Evolutionary conservation across 1,140 invertebrate species (phyloP).

Genomic region (Pemphigus obesinymphae): DNA sequence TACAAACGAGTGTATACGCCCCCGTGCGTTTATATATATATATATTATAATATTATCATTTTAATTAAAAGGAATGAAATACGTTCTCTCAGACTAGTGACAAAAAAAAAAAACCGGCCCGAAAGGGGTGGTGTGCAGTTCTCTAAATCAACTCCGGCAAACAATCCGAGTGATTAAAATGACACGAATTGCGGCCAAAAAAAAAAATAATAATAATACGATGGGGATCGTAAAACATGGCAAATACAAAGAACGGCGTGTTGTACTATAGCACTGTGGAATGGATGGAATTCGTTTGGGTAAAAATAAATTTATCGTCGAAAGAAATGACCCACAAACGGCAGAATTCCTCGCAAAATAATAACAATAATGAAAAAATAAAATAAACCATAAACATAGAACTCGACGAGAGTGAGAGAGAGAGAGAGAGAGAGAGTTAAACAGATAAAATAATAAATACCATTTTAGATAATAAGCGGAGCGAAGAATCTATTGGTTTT

Average conservation of each 20-base stretch:
- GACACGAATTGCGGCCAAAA: slow-evolving; percentile 1
- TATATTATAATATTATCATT: too few relatives aligned
- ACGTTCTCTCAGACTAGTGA: too few relatives aligned
- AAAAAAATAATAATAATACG: not conserved
- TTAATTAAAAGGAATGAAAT: slow-evolving; percentile 18
- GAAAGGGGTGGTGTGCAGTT: not conserved
- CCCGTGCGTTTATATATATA: too few relatives aligned
- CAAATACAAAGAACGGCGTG: not conserved
- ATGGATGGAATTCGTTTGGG: not conserved
- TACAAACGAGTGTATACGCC: too few relatives aligned
- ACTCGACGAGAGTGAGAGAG: too few relatives aligned
- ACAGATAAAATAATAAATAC: too few relatives aligned
- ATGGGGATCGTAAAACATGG: not conserved
- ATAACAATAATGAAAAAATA: not conserved
- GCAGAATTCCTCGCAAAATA: not conserved
- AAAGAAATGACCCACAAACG: not conserved
- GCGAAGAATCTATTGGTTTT: too few relatives aligned
- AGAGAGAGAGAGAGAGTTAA: too few relatives aligned
- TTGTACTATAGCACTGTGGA: not conserved
- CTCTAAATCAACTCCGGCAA: slow-evolving; percentile 9
- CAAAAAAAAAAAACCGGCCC: not conserved
- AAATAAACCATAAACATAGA: not conserved
- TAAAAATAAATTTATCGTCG: slow-evolving; percentile 16
- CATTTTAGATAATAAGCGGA: too few relatives aligned
- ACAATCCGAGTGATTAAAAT: slow-evolving; percentile 24